Percentiles rank a stretch among this genome's conserved stretches.
phyloP scores from a whole-genome alignment of 2,888 invertebrate species.

The Pegoplata infirma region DNA sequence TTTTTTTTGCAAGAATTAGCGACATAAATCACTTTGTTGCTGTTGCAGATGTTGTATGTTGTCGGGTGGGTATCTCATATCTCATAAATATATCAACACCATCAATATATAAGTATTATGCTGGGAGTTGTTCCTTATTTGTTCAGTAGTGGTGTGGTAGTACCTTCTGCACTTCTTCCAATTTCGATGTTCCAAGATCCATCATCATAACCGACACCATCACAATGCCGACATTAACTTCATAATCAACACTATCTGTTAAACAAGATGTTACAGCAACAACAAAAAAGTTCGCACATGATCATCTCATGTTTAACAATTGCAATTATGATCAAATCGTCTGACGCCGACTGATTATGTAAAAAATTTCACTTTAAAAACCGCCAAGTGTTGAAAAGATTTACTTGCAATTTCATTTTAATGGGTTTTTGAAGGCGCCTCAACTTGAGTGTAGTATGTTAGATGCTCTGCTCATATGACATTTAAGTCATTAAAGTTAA shows the following conservation, averaged over 20 bases:
- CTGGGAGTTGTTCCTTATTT: slow-evolving; percentile 58
- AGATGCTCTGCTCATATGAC: no score
- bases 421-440: slow-evolving; percentile 56
- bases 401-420: slow-evolving; percentile 54
- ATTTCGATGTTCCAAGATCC: neutral
- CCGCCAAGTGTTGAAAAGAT: slow-evolving; percentile 56
- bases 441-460: no score
- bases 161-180: neutral
- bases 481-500: neutral
- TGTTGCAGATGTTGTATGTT: slow-evolving; percentile 18
- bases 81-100: slow-evolving; percentile 66
- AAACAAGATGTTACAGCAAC: slow-evolving; percentile 55
- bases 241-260: slow-evolving; percentile 15
- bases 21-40: slow-evolving; percentile 60
- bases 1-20: slow-evolving; percentile 24
- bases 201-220: neutral
- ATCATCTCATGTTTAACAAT: slow-evolving; percentile 62
- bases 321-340: slow-evolving; percentile 64
- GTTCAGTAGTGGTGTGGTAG: slow-evolving; percentile 44
- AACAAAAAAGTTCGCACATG: slow-evolving; percentile 65
- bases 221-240: slow-evolving; percentile 5
- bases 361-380: slow-evolving; percentile 36
- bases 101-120: slow-evolving; percentile 48
- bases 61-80: slow-evolving; percentile 53
- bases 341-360: slow-evolving; percentile 50